Conservation (phyloP, 2,113 vertebrate genomes). For the Saguinus imperator region DNA sequence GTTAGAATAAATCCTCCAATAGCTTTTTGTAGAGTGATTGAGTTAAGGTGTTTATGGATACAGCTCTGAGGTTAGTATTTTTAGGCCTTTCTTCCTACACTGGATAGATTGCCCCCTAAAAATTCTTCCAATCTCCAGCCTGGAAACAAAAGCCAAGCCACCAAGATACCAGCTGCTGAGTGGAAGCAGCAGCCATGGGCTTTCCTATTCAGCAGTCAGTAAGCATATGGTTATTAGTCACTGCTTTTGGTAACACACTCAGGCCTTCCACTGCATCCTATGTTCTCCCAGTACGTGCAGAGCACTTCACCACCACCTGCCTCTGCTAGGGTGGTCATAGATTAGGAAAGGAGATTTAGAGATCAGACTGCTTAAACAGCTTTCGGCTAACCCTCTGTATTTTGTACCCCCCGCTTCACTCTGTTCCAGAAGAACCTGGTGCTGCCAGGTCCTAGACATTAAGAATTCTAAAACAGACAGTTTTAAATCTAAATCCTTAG, state of each 20-base stretch:
- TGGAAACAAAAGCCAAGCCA: neutral
- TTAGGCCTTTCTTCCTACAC: neutral
- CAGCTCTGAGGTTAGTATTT: neutral
- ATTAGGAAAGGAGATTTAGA: neutral
- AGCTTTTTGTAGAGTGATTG: neutral
- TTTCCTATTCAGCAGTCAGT: neutral
- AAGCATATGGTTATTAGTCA: neutral
- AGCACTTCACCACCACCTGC: neutral
- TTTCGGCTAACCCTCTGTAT: neutral
- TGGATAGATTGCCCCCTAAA: neutral
- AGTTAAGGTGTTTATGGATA: neutral
- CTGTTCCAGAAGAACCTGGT: neutral
- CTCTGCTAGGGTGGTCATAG: neutral
- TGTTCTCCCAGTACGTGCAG: neutral
- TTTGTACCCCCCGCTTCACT: neutral
- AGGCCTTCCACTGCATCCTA: accelerated
- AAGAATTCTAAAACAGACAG: neutral
- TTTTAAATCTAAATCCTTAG: neutral
- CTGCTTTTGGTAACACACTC: neutral
- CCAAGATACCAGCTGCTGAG: neutral
- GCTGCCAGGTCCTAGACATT: neutral
- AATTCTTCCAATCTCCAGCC: neutral
- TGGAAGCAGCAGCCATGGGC: neutral
- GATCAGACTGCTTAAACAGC: neutral
- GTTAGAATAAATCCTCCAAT: neutral